A percentile compares a stretch with the other conserved stretches of the same genome.
Evolutionary conservation across 2,113 vertebrate genomes (phyloP).

Genomic region (Prinia subflava): DNA sequence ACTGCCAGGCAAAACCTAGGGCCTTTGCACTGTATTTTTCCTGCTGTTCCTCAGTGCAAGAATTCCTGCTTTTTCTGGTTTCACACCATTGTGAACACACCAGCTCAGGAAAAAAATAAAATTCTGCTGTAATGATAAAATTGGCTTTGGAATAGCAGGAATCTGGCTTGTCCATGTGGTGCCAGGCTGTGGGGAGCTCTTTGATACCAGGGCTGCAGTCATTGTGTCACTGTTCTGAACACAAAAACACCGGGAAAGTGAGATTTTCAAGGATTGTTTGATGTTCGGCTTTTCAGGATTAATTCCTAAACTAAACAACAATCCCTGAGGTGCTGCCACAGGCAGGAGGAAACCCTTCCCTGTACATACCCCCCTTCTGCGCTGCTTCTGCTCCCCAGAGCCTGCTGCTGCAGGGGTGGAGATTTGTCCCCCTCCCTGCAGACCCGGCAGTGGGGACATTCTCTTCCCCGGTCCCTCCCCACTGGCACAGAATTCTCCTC

Average conservation of each 20-base stretch:
- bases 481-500: neutral
- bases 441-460: accelerated
- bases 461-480: accelerated
- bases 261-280: neutral
- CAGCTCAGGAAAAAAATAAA: neutral
- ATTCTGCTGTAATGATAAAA: neutral
- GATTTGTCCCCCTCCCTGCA: neutral
- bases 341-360: neutral
- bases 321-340: neutral
- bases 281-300: neutral
- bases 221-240: neutral
- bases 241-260: neutral
- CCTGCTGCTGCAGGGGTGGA: accelerated
- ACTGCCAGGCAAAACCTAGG: constrained; percentile 26
- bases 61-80: neutral
- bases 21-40: neutral
- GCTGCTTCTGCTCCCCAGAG: neutral
- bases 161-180: neutral
- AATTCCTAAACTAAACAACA: neutral
- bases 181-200: neutral
- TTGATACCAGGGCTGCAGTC: neutral
- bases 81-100: neutral
- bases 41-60: neutral
- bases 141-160: neutral
- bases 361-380: accelerated